These are phyloP conservation scores for Meloe dianella DNA, from an alignment of 2,888 invertebrate genomes.

Conservation along the genomic window DNA sequence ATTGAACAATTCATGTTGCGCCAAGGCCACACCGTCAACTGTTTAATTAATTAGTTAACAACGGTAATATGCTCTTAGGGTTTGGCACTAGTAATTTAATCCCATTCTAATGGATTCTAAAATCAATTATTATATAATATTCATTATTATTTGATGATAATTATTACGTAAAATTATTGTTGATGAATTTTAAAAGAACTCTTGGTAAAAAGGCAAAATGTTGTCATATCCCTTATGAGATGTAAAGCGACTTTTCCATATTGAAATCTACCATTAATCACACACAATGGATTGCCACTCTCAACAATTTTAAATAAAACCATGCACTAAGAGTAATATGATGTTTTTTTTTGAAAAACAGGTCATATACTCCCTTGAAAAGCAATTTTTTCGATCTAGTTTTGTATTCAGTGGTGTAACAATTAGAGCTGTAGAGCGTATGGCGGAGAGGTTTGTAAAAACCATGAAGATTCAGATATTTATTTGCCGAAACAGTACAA, in stretches of 20 bases:
- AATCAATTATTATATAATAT: background rate
- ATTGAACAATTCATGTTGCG: background rate
- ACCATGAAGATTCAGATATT: too few species aligned
- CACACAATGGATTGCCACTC: constrained; percentile 47
- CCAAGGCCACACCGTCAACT: background rate
- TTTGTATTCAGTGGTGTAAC: too few species aligned
- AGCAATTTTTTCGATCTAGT: too few species aligned
- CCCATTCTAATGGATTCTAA: background rate
- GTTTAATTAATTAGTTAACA: constrained; percentile 1
- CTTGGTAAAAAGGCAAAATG: too few species aligned
- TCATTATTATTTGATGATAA: background rate
- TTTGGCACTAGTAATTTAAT: background rate
- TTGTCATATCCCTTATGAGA: constrained; percentile 44
- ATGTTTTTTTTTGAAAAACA: background rate
- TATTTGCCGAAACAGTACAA: too few species aligned
- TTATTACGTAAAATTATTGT: background rate
- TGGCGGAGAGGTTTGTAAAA: too few species aligned
- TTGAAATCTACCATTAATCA: constrained; percentile 48
- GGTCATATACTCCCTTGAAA: background rate
- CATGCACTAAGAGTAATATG: constrained; percentile 11
- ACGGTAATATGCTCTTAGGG: background rate
- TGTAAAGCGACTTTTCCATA: constrained; percentile 47
- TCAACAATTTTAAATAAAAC: constrained; percentile 41
- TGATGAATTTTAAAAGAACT: constrained; percentile 5
- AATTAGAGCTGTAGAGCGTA: too few species aligned